These are phyloP conservation scores for Agrotis segetum DNA, from an alignment of 2,888 invertebrate genomes.

Conservation along the genomic window DNA sequence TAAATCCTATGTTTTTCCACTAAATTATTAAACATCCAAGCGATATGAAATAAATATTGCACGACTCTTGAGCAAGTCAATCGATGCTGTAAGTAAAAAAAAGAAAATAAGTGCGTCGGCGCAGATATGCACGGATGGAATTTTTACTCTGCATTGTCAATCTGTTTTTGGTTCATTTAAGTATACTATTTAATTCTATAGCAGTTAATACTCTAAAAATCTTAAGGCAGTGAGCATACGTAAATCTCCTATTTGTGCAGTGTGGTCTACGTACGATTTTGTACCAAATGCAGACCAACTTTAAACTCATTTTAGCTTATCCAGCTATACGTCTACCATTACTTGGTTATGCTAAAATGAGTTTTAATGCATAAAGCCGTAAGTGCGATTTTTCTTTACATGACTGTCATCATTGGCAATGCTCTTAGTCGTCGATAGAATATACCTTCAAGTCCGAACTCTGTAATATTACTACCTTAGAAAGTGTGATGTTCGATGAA, in stretches of 20 bases:
- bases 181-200: too few relatives aligned
- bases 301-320: not conserved
- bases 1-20: slow-evolving; percentile 53
- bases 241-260: too few relatives aligned
- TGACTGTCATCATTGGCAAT: not conserved
- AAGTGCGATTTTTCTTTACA: not conserved
- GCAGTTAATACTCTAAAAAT: too few relatives aligned
- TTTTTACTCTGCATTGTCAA: too few relatives aligned
- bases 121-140: too few relatives aligned
- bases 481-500: slow-evolving; percentile 38
- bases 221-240: not conserved
- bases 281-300: not conserved
- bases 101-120: too few relatives aligned
- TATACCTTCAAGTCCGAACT: not conserved
- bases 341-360: not conserved
- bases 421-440: slow-evolving; percentile 9
- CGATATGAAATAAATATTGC: not conserved
- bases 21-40: slow-evolving; percentile 30
- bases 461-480: slow-evolving; percentile 36
- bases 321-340: not conserved
- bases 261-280: not conserved
- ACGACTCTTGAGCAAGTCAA: slow-evolving; percentile 6
- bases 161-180: too few relatives aligned
- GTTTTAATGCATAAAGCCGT: not conserved
- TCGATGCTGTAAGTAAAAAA: not conserved